These are phyloP conservation scores for Pterobdella sp. DNA, from an alignment of 2,888 invertebrate genomes.

Conservation along the genomic window DNA sequence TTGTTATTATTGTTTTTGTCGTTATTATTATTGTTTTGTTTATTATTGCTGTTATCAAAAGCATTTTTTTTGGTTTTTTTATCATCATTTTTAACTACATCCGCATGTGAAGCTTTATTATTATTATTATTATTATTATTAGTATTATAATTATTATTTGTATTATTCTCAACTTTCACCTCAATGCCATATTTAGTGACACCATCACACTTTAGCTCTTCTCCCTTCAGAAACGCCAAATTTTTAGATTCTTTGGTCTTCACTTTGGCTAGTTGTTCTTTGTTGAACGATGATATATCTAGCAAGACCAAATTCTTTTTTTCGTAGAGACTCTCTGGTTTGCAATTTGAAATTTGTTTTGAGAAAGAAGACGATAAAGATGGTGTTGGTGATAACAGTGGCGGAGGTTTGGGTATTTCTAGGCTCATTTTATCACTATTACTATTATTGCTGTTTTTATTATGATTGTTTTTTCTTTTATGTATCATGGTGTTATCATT, in stretches of 20 bases:
- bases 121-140: neutral
- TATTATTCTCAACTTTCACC: conserved; percentile 4
- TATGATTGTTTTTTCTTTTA: too few species aligned
- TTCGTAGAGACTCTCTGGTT: neutral
- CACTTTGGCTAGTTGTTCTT: neutral
- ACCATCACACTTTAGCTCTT: too few species aligned
- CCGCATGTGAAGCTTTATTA: neutral
- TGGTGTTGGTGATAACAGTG: neutral
- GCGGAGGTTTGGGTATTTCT: neutral
- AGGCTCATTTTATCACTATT: neutral
- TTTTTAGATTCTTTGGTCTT: neutral
- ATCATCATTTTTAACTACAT: neutral
- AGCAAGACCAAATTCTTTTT: neutral
- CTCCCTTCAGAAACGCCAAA: neutral
- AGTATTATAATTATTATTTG: neutral
- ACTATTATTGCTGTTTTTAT: neutral
- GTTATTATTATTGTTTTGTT: neutral
- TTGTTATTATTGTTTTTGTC: neutral
- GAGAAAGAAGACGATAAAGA: neutral
- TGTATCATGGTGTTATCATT: too few species aligned
- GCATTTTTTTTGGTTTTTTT: neutral
- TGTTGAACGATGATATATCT: neutral
- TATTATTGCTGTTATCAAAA: neutral
- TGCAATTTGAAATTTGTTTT: neutral
- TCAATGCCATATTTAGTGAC: too few species aligned